These are phyloP conservation scores for Pyralis farinalis DNA, from an alignment of 2,888 invertebrate genomes.

Conservation along the genomic window DNA sequence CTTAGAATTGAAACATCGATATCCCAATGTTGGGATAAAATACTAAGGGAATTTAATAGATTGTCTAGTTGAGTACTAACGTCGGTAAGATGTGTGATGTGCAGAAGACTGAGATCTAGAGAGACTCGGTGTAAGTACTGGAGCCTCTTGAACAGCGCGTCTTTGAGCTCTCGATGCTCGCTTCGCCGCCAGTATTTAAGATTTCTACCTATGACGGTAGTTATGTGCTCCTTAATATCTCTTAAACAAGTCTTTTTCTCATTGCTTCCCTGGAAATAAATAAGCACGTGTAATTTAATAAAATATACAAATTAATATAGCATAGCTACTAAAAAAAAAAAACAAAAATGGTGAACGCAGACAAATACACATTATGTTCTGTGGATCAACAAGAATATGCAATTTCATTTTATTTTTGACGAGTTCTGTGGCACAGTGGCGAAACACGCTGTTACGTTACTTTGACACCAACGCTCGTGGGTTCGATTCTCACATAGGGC, in stretches of 20 bases:
- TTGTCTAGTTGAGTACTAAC: slow-evolving; percentile 37
- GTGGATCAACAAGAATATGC: no score
- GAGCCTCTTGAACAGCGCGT: slow-evolving; percentile 57
- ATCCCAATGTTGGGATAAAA: slow-evolving; percentile 55
- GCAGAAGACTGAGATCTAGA: slow-evolving; percentile 55
- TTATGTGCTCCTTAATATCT: slow-evolving; percentile 72
- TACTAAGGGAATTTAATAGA: slow-evolving; percentile 44
- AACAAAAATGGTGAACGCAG: no score
- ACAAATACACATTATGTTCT: no score
- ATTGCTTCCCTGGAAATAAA: slow-evolving; percentile 47
- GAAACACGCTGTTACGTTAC: no score
- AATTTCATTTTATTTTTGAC: no score
- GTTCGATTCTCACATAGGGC: no score
- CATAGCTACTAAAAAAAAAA: no score
- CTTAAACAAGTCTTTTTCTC: slow-evolving; percentile 70
- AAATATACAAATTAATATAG: slow-evolving; percentile 1
- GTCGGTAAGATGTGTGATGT: slow-evolving; percentile 50
- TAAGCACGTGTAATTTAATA: no score
- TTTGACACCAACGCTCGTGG: no score
- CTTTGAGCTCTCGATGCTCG: slow-evolving; percentile 42
- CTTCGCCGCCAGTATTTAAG: slow-evolving; percentile 77
- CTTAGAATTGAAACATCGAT: slow-evolving; percentile 50
- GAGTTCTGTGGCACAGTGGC: no score
- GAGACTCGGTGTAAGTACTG: slow-evolving; percentile 59
- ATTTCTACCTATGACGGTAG: slow-evolving; percentile 69